These are phyloP conservation scores for Stegodyphus dumicola DNA, from an alignment of 1,140 invertebrate genomes.

Conservation along the genomic window DNA sequence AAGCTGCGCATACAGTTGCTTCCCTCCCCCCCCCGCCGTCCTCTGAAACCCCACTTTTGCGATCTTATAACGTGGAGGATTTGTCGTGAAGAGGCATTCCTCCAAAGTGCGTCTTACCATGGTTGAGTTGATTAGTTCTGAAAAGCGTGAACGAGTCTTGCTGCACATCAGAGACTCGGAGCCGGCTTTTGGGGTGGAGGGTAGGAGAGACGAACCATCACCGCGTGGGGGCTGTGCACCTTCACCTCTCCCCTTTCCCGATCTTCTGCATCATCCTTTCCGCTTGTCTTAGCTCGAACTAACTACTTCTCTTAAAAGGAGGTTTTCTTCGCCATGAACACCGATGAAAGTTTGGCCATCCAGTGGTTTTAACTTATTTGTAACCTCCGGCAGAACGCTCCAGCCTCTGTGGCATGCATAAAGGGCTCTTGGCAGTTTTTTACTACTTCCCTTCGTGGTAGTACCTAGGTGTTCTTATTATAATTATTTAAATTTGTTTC, in stretches of 20 bases:
- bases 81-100: slow-evolving; percentile 43
- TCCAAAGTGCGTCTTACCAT: slow-evolving; percentile 50
- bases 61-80: slow-evolving; percentile 49
- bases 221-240: background rate
- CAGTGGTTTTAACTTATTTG: background rate
- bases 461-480: background rate
- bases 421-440: background rate
- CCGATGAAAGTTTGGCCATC: background rate
- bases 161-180: slow-evolving; percentile 45
- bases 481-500: background rate
- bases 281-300: slow-evolving; percentile 58
- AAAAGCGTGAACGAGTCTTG: slow-evolving; percentile 60
- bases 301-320: slow-evolving; percentile 58
- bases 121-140: slow-evolving; percentile 53
- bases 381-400: background rate
- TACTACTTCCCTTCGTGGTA: background rate
- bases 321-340: slow-evolving; percentile 8
- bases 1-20: background rate
- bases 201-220: background rate
- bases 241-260: slow-evolving; percentile 7
- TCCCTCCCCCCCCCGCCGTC: slow-evolving; percentile 1
- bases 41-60: background rate
- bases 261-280: slow-evolving; percentile 60
- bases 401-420: background rate
- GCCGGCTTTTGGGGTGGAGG: background rate